These are phyloP conservation scores for Piprites chloris DNA, from an alignment of 2,113 vertebrate species.

Conservation along the genomic window DNA sequence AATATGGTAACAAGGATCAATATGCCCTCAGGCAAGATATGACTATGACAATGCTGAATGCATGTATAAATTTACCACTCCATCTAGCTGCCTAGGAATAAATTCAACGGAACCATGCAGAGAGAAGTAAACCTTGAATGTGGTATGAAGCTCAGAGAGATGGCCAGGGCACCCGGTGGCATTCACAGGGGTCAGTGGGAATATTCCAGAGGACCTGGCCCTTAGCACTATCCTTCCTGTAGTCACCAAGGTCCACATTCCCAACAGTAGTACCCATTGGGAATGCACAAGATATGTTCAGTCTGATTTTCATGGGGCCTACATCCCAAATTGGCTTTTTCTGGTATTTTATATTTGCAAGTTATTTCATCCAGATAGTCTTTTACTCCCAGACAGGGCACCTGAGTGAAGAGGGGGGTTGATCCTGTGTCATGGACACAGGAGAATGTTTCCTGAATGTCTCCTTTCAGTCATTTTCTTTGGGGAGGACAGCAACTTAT, in stretches of 20 bases:
- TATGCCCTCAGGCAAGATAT: slow-evolving; percentile 59
- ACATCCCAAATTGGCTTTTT: not conserved
- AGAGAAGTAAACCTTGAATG: not conserved
- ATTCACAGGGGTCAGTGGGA: not conserved
- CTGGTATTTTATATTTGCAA: not conserved
- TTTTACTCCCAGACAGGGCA: not conserved
- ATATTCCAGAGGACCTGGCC: not conserved
- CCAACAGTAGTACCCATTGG: not conserved
- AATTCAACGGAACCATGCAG: not conserved
- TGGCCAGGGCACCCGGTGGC: not conserved
- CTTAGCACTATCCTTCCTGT: not conserved
- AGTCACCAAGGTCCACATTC: not conserved
- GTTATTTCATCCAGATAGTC: not conserved
- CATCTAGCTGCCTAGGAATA: slow-evolving; percentile 26
- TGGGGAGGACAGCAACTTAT: not conserved
- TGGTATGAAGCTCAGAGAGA: not conserved
- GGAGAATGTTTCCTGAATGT: not conserved
- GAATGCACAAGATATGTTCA: not conserved
- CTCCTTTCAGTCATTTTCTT: not conserved
- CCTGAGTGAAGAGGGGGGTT: not conserved
- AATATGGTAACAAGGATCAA: slow-evolving; percentile 68
- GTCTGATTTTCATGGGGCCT: not conserved
- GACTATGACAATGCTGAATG: slow-evolving; percentile 65
- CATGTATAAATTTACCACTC: slow-evolving; percentile 56
- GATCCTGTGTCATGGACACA: accelerated